Evolutionary conservation across 1,140 invertebrate genomes (phyloP).

Genomic region (Acyrthosiphon pisum): DNA sequence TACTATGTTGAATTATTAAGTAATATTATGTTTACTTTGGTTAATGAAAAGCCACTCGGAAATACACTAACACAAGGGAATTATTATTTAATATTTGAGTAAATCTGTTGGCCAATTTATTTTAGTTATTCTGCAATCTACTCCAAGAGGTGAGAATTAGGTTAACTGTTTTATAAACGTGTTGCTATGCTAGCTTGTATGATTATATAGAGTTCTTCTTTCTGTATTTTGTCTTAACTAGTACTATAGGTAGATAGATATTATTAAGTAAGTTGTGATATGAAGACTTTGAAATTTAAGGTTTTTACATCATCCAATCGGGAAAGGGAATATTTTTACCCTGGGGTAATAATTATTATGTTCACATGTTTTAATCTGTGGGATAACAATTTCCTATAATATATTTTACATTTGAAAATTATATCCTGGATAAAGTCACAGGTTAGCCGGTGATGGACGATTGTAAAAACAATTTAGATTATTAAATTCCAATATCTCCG

Average conservation of each 20-base stretch:
- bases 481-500: too few species aligned
- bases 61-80: not conserved
- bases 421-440: too few species aligned
- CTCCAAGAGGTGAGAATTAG: not conserved
- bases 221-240: not conserved
- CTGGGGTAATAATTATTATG: too few species aligned
- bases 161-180: not conserved
- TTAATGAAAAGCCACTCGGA: not conserved
- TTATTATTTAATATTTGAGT: conserved; percentile 6
- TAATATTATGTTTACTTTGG: not conserved
- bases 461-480: too few species aligned
- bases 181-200: not conserved
- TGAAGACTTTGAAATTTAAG: not conserved
- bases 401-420: too few species aligned
- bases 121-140: not conserved
- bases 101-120: not conserved
- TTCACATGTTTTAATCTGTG: too few species aligned
- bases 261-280: not conserved
- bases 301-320: too few species aligned
- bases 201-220: not conserved
- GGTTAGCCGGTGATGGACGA: too few species aligned
- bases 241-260: not conserved
- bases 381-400: too few species aligned
- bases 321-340: too few species aligned
- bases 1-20: not conserved